These are phyloP conservation scores for Labeo catla DNA, from an alignment of 2,113 vertebrate genomes.

Conservation along the genomic window DNA sequence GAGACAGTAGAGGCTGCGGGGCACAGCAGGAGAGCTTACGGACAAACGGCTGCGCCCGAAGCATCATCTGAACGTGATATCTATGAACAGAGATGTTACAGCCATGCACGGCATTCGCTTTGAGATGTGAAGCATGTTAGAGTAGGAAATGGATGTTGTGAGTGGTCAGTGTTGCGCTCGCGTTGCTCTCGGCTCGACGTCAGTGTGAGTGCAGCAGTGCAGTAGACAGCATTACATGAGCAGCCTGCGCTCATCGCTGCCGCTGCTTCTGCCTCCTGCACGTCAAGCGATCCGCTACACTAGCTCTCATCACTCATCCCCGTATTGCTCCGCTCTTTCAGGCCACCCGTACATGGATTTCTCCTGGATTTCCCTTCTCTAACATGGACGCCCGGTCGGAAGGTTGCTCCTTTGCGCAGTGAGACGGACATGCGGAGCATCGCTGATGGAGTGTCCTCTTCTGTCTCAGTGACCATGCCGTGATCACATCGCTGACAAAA, in stretches of 20 bases:
- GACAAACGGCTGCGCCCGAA: not conserved
- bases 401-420: conserved; percentile 94
- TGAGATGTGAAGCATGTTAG: not conserved
- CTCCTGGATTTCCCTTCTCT: conserved; percentile 83
- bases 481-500: conserved; percentile 83
- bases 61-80: not conserved
- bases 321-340: conserved; percentile 72
- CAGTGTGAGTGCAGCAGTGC: conserved; percentile 94
- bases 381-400: conserved; percentile 94
- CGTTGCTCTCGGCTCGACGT: conserved; percentile 82
- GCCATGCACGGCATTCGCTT: not conserved
- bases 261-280: conserved; percentile 59
- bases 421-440: conserved; percentile 89
- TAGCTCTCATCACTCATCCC: conserved; percentile 52
- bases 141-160: conserved; percentile 22
- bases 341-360: conserved; percentile 85
- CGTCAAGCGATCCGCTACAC: conserved; percentile 61
- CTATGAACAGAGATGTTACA: not conserved
- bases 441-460: conserved; percentile 85
- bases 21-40: not conserved
- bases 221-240: conserved; percentile 81
- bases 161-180: conserved; percentile 75
- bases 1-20: not conserved
- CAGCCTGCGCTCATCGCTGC: conserved; percentile 67
- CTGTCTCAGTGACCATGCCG: conserved; percentile 87